Evolutionary conservation across 2,888 invertebrate genomes (phyloP).

Genomic region (Euspilapteryx auroguttella): DNA sequence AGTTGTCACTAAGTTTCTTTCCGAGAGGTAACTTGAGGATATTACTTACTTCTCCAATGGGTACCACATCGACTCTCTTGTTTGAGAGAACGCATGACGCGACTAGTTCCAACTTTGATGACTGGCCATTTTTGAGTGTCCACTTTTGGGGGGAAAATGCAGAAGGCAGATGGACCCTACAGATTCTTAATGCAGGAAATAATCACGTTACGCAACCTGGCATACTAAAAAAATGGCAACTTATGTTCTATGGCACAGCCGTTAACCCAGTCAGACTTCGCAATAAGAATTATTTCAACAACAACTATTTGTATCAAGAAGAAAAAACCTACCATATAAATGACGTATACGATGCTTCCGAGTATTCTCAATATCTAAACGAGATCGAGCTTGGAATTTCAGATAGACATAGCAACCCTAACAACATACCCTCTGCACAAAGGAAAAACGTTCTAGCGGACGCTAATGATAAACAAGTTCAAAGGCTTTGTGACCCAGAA

Average conservation of each 20-base stretch:
- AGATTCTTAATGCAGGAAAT: conserved; percentile 74
- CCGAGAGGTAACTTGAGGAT: conserved; percentile 92
- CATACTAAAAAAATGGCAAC: conserved; percentile 91
- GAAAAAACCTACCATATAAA: conserved; percentile 65
- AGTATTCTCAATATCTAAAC: conserved; percentile 59
- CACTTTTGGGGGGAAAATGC: conserved; percentile 97
- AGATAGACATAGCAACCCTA: conserved; percentile 67
- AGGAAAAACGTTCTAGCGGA: conserved; percentile 64
- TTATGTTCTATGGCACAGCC: conserved; percentile 94
- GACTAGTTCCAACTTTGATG: conserved; percentile 90
- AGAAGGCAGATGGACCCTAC: conserved; percentile 85
- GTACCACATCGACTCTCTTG: conserved; percentile 88
- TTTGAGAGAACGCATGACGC: conserved; percentile 92
- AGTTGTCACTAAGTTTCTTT: conserved; percentile 87
- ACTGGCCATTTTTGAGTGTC: conserved; percentile 98
- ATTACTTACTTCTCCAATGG: conserved; percentile 88
- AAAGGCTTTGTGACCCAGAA: conserved; percentile 79
- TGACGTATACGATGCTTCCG: conserved; percentile 63
- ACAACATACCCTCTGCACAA: conserved; percentile 66
- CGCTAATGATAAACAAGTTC: conserved; percentile 63
- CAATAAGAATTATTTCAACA: conserved; percentile 53
- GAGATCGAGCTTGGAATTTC: conserved; percentile 52
- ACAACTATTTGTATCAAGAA: conserved; percentile 35
- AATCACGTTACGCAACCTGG: conserved; percentile 84
- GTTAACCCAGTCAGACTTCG: conserved; percentile 79